Evolutionary conservation across 2,113 vertebrate genomes (phyloP), one percentile per base, ranked within the genome.

Genomic region (Physeter macrocephalus): DNA sequence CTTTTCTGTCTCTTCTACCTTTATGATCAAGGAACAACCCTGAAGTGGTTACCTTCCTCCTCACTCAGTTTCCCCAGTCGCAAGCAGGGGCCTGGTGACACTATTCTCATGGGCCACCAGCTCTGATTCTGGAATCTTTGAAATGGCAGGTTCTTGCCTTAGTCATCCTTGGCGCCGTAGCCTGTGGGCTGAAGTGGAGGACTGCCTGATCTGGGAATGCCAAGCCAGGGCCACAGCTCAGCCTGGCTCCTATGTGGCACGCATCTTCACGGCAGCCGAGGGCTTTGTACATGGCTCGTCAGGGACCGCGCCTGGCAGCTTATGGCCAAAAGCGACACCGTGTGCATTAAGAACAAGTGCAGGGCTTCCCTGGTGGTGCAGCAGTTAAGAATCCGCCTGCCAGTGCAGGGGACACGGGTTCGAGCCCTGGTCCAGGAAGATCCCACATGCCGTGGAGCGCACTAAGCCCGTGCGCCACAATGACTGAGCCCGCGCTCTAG

Each of bases 241-340:
- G 23, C 43, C 25, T 62, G 20, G 2, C 27, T 83, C 39, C 39
- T 14, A 1, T 6, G 29, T 2, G 14, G 13, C n/a, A 54, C 31
- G 39, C 2, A 7, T 21, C 43, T 69, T 64, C 9, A 6, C 0
- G 0, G 71, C 14, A 14, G 29, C 20, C 0, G 11, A 62, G 46
- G 49, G 57, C 6, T 46, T 36, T n/a, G 57, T 11, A 11, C 15
- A 4, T 2, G 10, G 39, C 66, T 66, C 14, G 29, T 69, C 69
- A 21, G 71, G 80, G 64, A 29, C 80, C 1, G 25, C 0, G 31
- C 31, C 39, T 18, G 2, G 39, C 31, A 23, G n/a, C n/a, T 29
- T 39, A 21, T 3, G 23, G 27, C 66, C 15, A n/a, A 29, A 34
- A 15, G 7, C 0, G 1, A 7, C 5, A 43, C 64, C 2, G 1